Evolutionary conservation across 92 coral and sea anemone genomes (phyloP).

Genomic region (Phenganax stokvisi): DNA sequence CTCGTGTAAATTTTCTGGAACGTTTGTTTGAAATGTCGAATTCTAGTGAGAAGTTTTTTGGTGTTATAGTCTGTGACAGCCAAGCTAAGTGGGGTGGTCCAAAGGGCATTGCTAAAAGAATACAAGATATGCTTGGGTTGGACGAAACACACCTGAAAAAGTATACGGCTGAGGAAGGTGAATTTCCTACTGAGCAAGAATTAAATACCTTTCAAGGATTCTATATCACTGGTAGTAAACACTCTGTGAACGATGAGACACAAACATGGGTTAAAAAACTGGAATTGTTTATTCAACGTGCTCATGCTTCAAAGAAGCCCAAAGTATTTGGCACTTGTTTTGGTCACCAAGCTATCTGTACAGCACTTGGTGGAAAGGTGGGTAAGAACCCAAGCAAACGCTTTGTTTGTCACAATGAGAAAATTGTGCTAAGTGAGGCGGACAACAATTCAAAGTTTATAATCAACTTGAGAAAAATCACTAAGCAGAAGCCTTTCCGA

Average conservation of each 20-base stretch:
- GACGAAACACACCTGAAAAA: slow-evolving; percentile 16
- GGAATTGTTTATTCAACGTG: slow-evolving; percentile 30
- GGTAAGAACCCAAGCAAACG: slow-evolving; percentile 45
- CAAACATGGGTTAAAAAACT: slow-evolving; percentile 37
- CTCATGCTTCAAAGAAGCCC: slow-evolving; percentile 4
- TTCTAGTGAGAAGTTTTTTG: slow-evolving; percentile 22
- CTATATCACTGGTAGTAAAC: slow-evolving; percentile 38
- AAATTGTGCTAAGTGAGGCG: slow-evolving; percentile 31
- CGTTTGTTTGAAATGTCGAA: neutral
- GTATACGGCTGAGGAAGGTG: slow-evolving; percentile 9
- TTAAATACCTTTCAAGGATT: slow-evolving; percentile 30
- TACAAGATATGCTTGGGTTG: slow-evolving; percentile 1
- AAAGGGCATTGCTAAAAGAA: slow-evolving; percentile 18
- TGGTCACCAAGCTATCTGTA: slow-evolving; percentile 53
- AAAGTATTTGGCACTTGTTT: slow-evolving; percentile 55
- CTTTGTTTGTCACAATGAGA: slow-evolving; percentile 49
- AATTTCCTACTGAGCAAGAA: slow-evolving; percentile 38
- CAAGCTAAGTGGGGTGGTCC: slow-evolving; percentile 38
- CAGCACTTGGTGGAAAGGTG: slow-evolving; percentile 54
- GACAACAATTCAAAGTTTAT: slow-evolving; percentile 19
- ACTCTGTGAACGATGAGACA: slow-evolving; percentile 37
- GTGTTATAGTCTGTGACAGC: slow-evolving; percentile 31
- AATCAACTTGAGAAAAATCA: slow-evolving; percentile 7
- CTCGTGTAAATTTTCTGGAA: no score
- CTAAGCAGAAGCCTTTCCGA: slow-evolving; percentile 12